Evolutionary conservation across 2,888 invertebrate genomes (phyloP).

Genomic region (Leptothorax acervorum): DNA sequence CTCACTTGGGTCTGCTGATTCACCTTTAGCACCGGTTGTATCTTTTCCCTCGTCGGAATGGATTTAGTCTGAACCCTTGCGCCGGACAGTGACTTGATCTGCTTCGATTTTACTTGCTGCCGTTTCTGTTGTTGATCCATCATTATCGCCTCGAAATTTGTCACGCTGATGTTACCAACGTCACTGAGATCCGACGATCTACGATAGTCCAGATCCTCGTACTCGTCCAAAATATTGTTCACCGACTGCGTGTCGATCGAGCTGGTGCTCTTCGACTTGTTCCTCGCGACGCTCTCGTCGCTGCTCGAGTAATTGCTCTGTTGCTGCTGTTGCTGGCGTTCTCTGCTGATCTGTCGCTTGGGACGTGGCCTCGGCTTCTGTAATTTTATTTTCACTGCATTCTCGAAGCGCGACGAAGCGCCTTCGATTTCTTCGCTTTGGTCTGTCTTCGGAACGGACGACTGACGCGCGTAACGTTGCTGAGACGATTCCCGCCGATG

Average conservation of each 20-base stretch:
- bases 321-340: conserved; percentile 69
- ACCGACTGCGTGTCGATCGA: conserved; percentile 82
- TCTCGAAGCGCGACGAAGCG: conserved; percentile 75
- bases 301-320: conserved; percentile 78
- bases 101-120: conserved; percentile 64
- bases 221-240: conserved; percentile 82
- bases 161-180: conserved; percentile 77
- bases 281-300: conserved; percentile 77
- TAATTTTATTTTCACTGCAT: conserved; percentile 70
- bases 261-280: conserved; percentile 81
- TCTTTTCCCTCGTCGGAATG: conserved; percentile 56
- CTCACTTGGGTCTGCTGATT: conserved; percentile 80
- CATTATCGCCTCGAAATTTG: conserved; percentile 78
- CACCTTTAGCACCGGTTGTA: conserved; percentile 76
- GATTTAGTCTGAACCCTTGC: conserved; percentile 62
- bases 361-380: conserved; percentile 70
- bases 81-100: not conserved
- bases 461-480: conserved; percentile 50
- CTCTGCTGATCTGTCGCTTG: conserved; percentile 65
- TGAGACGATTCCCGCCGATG: conserved; percentile 54
- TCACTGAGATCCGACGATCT: conserved; percentile 80
- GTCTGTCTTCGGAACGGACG: conserved; percentile 49
- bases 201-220: conserved; percentile 80
- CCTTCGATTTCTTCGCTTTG: conserved; percentile 62
- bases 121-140: conserved; percentile 78